These are phyloP conservation scores for Rhadina sibilatrix DNA, from an alignment of 2,113 vertebrate genomes.

Conservation along the genomic window DNA sequence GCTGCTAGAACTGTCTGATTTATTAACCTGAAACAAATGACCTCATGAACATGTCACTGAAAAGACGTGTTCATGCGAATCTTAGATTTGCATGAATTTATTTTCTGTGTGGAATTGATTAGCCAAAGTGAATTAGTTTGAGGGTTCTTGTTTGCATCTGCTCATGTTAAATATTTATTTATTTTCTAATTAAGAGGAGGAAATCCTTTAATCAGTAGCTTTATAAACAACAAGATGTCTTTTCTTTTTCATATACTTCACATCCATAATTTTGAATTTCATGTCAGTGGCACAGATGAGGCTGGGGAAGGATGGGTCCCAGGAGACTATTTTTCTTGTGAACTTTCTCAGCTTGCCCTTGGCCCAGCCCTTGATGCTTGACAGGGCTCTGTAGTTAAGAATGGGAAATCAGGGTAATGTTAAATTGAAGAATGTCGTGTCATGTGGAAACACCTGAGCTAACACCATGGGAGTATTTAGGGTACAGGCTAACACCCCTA, in stretches of 20 bases:
- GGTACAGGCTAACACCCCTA: background rate
- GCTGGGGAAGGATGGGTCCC: background rate
- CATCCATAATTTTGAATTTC: background rate
- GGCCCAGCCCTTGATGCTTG: background rate
- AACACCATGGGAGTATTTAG: background rate
- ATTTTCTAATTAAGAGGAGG: background rate
- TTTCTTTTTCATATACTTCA: background rate
- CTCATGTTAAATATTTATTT: background rate
- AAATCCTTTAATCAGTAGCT: background rate
- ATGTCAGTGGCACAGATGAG: background rate
- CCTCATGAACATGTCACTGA: conserved; percentile 2
- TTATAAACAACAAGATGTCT: background rate
- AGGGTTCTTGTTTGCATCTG: background rate
- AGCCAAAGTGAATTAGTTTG: background rate
- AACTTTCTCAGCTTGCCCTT: background rate
- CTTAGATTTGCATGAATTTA: conserved; percentile 5
- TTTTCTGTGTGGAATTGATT: background rate
- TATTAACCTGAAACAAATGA: conserved; percentile 48
- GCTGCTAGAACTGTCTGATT: conserved; percentile 13
- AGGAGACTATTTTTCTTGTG: background rate
- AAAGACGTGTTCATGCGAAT: background rate
- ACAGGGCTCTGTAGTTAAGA: background rate
- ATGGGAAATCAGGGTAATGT: background rate
- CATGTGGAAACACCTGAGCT: background rate
- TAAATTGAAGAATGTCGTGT: background rate